Conservation (phyloP, 1,140 invertebrate species). For the Cephus cinctus region DNA sequence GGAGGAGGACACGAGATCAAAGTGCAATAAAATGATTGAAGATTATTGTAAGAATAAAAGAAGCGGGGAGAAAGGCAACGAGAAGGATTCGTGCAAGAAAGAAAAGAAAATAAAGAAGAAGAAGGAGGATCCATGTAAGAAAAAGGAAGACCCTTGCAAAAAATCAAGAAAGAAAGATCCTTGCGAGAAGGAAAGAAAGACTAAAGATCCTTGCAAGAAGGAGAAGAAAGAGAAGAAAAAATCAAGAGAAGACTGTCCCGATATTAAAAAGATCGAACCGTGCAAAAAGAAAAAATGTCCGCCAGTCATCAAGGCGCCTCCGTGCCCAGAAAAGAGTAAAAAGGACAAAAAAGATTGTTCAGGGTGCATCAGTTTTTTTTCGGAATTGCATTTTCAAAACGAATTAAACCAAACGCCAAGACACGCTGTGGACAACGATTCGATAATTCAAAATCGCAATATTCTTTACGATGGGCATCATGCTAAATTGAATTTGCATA, state of each 20-base stretch:
- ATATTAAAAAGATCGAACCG: background rate
- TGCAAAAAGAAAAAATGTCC: constrained; percentile 18
- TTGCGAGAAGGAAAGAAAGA: constrained; percentile 4
- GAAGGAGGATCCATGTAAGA: background rate
- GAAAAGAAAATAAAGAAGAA: background rate
- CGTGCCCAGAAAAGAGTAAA: constrained; percentile 11
- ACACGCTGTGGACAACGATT: too few relatives aligned
- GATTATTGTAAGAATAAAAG: background rate
- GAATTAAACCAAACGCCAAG: too few relatives aligned
- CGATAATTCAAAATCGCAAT: too few relatives aligned
- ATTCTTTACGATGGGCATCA: too few relatives aligned
- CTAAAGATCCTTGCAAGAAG: background rate
- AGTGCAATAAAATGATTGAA: background rate
- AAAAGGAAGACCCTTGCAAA: constrained; percentile 6
- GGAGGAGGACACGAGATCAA: too few relatives aligned
- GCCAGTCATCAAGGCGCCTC: constrained; percentile 16
- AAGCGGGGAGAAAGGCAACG: background rate
- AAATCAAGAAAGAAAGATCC: constrained; percentile 11
- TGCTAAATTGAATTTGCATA: too few relatives aligned
- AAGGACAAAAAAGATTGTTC: too few relatives aligned
- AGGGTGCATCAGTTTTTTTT: too few relatives aligned
- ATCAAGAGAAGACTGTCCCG: background rate
- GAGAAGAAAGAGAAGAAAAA: background rate
- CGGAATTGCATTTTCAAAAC: too few relatives aligned
- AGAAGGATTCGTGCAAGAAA: constrained; percentile 14